A percentile compares a stretch with the other conserved stretches of the same genome.
Conservation (phyloP, 1,140 invertebrate species). For the Zaprionus davidi region DNA sequence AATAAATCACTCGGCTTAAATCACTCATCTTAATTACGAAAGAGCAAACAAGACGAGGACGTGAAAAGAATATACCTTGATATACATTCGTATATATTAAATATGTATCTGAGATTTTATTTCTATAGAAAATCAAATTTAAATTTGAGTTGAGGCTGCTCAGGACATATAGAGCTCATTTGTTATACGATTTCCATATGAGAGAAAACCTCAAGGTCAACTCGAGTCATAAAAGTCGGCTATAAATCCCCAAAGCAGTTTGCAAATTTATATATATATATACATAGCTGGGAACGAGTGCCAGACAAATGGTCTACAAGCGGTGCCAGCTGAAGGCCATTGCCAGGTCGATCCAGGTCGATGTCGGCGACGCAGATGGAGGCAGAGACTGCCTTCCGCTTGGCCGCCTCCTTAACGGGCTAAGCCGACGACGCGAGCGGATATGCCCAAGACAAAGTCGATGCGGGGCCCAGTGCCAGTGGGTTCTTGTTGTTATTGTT, state of each 20-base stretch:
- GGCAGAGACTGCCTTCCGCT: conserved; percentile 57
- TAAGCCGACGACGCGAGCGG: conserved; percentile 55
- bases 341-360: conserved; percentile 17
- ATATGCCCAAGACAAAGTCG: conserved; percentile 57
- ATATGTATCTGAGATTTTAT: neutral
- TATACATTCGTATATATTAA: neutral
- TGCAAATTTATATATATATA: conserved; percentile 34
- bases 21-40: conserved; percentile 65
- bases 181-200: neutral
- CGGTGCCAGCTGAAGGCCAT: conserved; percentile 41
- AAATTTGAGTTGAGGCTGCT: neutral
- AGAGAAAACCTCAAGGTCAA: neutral
- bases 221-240: conserved; percentile 3
- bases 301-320: conserved; percentile 39
- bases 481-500: conserved; percentile 26
- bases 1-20: conserved; percentile 57
- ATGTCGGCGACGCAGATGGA: neutral
- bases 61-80: neutral
- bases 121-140: conserved; percentile 14
- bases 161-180: neutral
- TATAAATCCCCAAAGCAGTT: conserved; percentile 21
- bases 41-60: conserved; percentile 21
- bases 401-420: conserved; percentile 29
- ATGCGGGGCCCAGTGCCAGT: neutral
- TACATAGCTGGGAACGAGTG: neutral